Percentiles rank a stretch among this genome's conserved stretches.
phyloP scores from a whole-genome alignment of 2,113 vertebrate species.

The Corythornis vintsioides region DNA sequence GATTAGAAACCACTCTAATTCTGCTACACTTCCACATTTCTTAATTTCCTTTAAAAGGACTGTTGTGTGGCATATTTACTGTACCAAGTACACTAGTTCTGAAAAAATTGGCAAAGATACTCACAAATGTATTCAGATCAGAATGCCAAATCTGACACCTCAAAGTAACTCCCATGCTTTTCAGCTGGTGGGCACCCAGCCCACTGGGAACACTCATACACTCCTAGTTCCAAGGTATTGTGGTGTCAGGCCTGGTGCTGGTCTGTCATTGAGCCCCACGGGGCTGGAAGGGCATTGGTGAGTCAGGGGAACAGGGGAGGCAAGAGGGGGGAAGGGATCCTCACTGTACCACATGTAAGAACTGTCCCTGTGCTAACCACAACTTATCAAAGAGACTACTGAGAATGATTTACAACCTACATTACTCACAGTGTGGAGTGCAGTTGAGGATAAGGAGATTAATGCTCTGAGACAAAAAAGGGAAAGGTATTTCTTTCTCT shows the following conservation, averaged over 20 bases:
- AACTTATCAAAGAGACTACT: neutral
- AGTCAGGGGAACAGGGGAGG: neutral
- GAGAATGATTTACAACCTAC: neutral
- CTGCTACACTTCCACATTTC: neutral
- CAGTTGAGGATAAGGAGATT: neutral
- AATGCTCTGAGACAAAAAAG: neutral
- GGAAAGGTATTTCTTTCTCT: neutral
- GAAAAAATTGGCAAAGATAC: neutral
- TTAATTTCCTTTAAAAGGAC: neutral
- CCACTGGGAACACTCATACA: neutral
- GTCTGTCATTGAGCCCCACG: neutral
- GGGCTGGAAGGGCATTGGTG: neutral
- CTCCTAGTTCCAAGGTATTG: neutral
- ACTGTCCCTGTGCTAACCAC: neutral
- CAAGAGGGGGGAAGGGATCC: neutral
- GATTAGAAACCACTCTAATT: neutral
- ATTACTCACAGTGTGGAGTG: neutral
- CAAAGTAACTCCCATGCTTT: neutral
- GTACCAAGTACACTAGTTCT: neutral
- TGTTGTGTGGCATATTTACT: neutral
- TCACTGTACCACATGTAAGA: neutral
- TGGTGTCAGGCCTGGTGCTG: neutral
- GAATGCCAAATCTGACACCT: neutral
- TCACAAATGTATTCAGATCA: neutral
- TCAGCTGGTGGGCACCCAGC: neutral